A percentile compares a stretch with the other conserved stretches of the same genome.
phyloP scores from a whole-genome alignment of 2,113 vertebrate species.

The Suncus etruscus region DNA sequence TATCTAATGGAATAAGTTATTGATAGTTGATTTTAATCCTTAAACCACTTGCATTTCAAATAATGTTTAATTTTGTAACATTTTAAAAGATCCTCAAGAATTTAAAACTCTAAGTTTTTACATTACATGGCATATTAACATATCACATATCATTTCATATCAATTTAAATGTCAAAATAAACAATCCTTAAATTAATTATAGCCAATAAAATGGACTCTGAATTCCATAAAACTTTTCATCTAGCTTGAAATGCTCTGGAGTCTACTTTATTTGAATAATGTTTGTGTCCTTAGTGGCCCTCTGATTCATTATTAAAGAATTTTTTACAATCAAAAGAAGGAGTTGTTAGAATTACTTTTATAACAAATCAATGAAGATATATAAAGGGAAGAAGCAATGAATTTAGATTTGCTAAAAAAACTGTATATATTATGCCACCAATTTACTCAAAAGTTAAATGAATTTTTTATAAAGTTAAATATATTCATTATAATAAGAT shows the following conservation, averaged over 20 bases:
- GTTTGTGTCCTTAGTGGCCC: constrained; percentile 6
- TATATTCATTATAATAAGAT: not conserved
- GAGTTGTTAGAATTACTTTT: not conserved
- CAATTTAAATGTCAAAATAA: not conserved
- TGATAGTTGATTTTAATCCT: constrained; percentile 32
- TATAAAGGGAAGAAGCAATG: not conserved
- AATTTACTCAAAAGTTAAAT: not conserved
- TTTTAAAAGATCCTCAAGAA: constrained; percentile 16
- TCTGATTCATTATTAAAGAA: not conserved
- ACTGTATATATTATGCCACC: not conserved
- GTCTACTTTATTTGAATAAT: constrained; percentile 40
- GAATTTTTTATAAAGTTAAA: not conserved
- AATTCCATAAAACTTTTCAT: constrained; percentile 30
- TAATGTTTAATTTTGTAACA: not conserved
- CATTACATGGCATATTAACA: not conserved
- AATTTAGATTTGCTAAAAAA: not conserved
- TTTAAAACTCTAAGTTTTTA: not conserved
- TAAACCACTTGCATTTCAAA: constrained; percentile 57
- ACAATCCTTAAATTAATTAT: not conserved
- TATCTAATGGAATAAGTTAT: constrained; percentile 52
- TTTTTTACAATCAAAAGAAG: constrained; percentile 3
- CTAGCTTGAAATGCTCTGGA: constrained; percentile 9
- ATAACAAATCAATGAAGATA: not conserved
- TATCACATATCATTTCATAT: not conserved
- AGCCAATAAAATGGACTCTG: constrained; percentile 14